Conservation (phyloP, 2,888 invertebrate genomes). For the Acleris cristana region DNA sequence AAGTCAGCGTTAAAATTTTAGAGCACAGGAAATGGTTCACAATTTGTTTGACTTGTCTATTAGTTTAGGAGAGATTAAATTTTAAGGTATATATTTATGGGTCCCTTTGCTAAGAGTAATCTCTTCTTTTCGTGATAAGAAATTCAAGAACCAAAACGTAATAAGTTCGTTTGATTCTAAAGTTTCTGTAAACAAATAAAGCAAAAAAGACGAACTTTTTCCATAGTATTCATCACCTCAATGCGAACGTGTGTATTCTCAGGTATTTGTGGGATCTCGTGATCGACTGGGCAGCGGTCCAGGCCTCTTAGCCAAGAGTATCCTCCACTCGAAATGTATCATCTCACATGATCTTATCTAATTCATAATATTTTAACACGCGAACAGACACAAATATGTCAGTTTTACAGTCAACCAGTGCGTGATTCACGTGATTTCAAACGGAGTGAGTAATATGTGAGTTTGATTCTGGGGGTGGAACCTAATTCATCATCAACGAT, state of each 20-base stretch:
- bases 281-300: slow-evolving; percentile 33
- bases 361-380: slow-evolving; percentile 4
- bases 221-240: slow-evolving; percentile 1
- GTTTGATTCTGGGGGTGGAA: background rate
- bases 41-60: too few relatives aligned
- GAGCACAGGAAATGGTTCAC: too few relatives aligned
- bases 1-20: too few relatives aligned
- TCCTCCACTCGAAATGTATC: background rate
- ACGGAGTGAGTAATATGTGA: background rate
- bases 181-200: background rate
- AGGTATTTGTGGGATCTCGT: slow-evolving; percentile 28
- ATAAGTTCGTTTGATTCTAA: too few relatives aligned
- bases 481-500: too few relatives aligned
- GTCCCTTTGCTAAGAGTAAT: too few relatives aligned
- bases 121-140: too few relatives aligned
- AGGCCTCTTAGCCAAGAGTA: slow-evolving; percentile 25
- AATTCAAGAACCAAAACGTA: too few relatives aligned
- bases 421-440: too few relatives aligned
- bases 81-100: too few relatives aligned
- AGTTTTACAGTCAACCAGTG: too few relatives aligned
- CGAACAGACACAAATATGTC: background rate
- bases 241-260: slow-evolving; percentile 9
- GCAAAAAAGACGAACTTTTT: background rate
- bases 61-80: too few relatives aligned
- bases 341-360: slow-evolving; percentile 19